phyloP scores from a whole-genome alignment of 2,797 vertebrate genomes.

The Dromococcyx pavoninus region DNA sequence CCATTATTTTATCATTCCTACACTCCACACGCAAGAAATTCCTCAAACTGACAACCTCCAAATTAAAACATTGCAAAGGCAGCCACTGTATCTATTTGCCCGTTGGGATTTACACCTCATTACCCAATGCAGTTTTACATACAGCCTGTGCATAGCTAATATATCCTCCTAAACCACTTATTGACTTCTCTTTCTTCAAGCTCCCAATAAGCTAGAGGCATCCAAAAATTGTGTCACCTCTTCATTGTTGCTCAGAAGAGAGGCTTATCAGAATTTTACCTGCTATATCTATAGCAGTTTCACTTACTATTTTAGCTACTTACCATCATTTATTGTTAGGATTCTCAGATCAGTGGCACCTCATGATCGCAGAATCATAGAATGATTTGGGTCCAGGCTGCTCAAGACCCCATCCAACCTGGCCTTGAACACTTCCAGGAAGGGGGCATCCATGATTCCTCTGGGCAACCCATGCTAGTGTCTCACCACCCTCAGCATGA shows the following conservation, averaged over 20 bases:
- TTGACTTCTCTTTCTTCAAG: not conserved
- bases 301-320: not conserved
- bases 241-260: not conserved
- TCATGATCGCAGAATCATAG: no score
- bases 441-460: no score
- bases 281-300: not conserved
- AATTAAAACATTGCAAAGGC: not conserved
- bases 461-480: no score
- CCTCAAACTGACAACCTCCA: not conserved
- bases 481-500: no score
- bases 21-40: not conserved
- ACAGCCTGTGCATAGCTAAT: not conserved
- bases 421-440: no score
- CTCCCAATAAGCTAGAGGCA: not conserved
- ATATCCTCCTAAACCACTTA: not conserved
- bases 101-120: not conserved
- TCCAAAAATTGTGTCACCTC: not conserved
- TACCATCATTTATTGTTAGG: not conserved
- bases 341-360: not conserved
- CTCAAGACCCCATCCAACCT: no score
- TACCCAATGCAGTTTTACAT: not conserved
- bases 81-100: not conserved
- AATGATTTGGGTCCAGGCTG: no score
- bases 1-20: not conserved
- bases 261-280: not conserved